Conservation (phyloP, 2,888 invertebrate genomes). For the Chymomyza fuscimana region DNA sequence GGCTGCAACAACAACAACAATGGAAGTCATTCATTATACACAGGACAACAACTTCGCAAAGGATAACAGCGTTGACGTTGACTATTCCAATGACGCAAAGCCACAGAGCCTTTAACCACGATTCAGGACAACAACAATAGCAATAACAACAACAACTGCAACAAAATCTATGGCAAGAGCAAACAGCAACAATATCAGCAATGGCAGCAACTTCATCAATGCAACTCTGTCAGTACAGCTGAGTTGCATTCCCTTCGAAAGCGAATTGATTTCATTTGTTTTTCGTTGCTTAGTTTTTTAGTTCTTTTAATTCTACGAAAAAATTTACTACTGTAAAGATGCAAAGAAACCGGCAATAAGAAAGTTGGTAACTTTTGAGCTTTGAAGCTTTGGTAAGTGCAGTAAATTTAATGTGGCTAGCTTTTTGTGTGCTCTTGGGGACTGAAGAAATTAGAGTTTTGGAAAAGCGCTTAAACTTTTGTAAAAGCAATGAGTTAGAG, state of each 20-base stretch:
- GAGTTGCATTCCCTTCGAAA: conserved; percentile 10
- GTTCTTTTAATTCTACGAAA: background rate
- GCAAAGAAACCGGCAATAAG: too few relatives aligned
- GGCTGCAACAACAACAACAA: conserved; percentile 18
- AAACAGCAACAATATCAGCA: background rate
- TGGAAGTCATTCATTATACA: conserved; percentile 48
- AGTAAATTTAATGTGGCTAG: too few relatives aligned
- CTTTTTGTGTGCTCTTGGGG: too few relatives aligned
- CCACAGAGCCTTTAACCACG: background rate
- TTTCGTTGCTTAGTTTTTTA: conserved; percentile 15
- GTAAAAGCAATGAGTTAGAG: too few relatives aligned
- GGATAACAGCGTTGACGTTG: background rate
- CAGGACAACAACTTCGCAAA: conserved; percentile 31
- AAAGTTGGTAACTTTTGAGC: too few relatives aligned
- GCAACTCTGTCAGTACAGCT: conserved; percentile 31
- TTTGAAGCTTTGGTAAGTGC: too few relatives aligned
- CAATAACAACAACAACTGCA: conserved; percentile 4
- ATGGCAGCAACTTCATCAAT: conserved; percentile 45
- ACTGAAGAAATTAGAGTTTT: too few relatives aligned
- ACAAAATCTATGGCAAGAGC: background rate
- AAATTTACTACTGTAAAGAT: background rate
- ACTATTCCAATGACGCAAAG: background rate
- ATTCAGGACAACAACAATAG: background rate
- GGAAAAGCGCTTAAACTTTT: too few relatives aligned
- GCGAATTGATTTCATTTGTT: conserved; percentile 36